phyloP scores from a whole-genome alignment of 2,888 invertebrate genomes.

The Coenonympha arcania region DNA sequence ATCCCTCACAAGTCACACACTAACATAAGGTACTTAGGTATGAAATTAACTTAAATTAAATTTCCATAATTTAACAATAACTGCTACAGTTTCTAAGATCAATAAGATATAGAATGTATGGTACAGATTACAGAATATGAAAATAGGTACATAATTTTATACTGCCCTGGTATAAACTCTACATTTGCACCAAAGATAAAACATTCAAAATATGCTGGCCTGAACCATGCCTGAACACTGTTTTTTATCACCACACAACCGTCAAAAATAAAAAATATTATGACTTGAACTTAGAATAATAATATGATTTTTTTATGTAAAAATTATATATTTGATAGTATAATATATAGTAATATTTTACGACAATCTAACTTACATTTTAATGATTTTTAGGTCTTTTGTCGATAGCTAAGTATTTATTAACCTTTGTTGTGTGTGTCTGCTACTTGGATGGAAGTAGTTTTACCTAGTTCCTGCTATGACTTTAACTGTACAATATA shows the following conservation, averaged over 20 bases:
- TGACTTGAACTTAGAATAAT: no score
- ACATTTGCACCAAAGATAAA: neutral
- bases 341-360: no score
- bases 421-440: no score
- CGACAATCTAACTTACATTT: no score
- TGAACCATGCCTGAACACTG: neutral
- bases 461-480: no score
- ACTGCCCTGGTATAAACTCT: neutral
- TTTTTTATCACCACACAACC: neutral
- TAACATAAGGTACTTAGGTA: constrained; percentile 36
- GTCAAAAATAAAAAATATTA: no score
- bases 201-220: neutral
- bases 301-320: no score
- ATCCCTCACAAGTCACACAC: constrained; percentile 16
- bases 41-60: constrained; percentile 19
- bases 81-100: constrained; percentile 9
- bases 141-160: constrained; percentile 5
- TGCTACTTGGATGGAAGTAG: no score
- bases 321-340: no score
- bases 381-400: no score
- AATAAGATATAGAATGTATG: constrained; percentile 3
- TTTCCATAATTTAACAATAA: constrained; percentile 20
- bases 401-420: no score
- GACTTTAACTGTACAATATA: no score
- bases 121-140: constrained; percentile 11